phyloP scores from a whole-genome alignment of 2,113 vertebrate species.

The Gavialis gangeticus region DNA sequence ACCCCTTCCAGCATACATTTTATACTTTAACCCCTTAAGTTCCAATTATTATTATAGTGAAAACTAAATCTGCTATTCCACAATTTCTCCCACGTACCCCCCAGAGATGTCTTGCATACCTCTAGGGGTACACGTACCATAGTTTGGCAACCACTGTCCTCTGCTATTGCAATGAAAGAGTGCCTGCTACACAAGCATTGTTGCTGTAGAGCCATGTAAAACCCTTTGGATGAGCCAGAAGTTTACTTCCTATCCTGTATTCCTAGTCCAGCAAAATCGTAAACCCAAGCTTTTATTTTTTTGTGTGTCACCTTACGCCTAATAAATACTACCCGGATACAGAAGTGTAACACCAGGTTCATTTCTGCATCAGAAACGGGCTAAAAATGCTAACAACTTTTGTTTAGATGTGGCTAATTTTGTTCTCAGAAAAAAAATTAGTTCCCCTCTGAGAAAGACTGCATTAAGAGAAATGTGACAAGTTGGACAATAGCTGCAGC shows the following conservation, averaged over 20 bases:
- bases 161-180: background rate
- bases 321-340: background rate
- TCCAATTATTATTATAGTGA: no score
- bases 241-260: no score
- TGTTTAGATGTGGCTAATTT: background rate
- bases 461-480: background rate
- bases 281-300: background rate
- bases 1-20: no score
- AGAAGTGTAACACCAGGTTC: background rate
- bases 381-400: background rate
- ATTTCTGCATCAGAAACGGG: background rate
- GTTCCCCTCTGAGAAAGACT: background rate
- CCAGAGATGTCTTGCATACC: no score
- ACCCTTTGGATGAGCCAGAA: no score
- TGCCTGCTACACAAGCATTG: background rate
- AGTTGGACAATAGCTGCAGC: slow-evolving; percentile 64
- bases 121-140: no score
- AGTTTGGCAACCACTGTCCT: no score
- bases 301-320: background rate
- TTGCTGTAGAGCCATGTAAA: background rate
- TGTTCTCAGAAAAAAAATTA: background rate
- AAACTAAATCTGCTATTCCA: no score
- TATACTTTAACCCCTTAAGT: no score
- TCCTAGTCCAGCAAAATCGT: background rate
- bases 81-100: no score